phyloP scores from a whole-genome alignment of 2,888 invertebrate species.

The Choristoneura rosaceana region DNA sequence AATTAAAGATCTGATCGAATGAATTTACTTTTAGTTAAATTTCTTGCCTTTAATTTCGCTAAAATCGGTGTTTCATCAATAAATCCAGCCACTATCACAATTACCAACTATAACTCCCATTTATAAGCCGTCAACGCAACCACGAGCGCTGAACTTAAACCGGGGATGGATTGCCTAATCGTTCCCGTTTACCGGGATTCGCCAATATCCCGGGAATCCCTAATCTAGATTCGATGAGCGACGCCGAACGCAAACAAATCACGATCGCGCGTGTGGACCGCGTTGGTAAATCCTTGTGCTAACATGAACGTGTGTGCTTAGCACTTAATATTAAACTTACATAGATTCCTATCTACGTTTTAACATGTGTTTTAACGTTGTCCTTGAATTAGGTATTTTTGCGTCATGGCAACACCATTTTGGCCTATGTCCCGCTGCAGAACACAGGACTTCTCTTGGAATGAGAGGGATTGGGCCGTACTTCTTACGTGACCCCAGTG shows the following conservation, averaged over 20 bases:
- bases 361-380: neutral
- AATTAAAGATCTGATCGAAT: too few relatives aligned
- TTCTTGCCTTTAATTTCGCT: neutral
- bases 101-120: slow-evolving; percentile 27
- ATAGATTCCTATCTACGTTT: neutral
- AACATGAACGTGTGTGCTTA: slow-evolving; percentile 17
- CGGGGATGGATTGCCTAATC: slow-evolving; percentile 71
- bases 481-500: too few relatives aligned
- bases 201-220: slow-evolving; percentile 58
- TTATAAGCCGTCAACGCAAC: slow-evolving; percentile 25
- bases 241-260: slow-evolving; percentile 67
- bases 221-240: slow-evolving; percentile 67
- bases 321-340: slow-evolving; percentile 27
- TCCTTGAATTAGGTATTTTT: too few relatives aligned
- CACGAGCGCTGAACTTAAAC: slow-evolving; percentile 28
- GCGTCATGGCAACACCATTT: too few relatives aligned
- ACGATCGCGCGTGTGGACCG: slow-evolving; percentile 46
- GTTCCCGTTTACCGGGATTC: slow-evolving; percentile 69
- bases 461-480: too few relatives aligned
- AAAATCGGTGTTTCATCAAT: neutral
- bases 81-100: neutral
- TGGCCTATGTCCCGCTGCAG: too few relatives aligned
- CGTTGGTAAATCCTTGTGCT: slow-evolving; percentile 20
- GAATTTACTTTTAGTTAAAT: too few relatives aligned
- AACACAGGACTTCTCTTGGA: too few relatives aligned